A percentile compares a stretch with the other conserved stretches of the same genome.
phyloP scores from a whole-genome alignment of 2,797 vertebrate species.

The Lacerta viridis region DNA sequence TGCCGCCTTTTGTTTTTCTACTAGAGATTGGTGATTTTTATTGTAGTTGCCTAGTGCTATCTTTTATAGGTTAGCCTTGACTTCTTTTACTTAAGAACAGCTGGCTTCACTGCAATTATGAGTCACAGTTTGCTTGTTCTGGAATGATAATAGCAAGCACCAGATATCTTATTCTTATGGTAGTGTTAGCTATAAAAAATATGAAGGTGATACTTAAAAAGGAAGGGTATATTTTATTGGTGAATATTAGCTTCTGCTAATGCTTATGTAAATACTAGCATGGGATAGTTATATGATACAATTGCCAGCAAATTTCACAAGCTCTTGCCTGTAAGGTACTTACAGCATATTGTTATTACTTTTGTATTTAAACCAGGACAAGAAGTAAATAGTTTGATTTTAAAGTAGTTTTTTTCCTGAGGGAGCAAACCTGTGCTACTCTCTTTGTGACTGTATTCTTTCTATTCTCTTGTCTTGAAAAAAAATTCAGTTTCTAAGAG shows the following conservation, averaged over 20 bases:
- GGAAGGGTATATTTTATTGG: slow-evolving; percentile 6
- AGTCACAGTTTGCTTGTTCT: slow-evolving; percentile 39
- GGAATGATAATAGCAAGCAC: slow-evolving; percentile 27
- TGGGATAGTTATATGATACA: background rate
- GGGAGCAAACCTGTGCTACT: background rate
- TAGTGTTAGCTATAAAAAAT: background rate
- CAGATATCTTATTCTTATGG: slow-evolving; percentile 25
- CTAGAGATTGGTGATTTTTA: background rate
- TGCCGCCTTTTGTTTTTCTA: slow-evolving; percentile 3
- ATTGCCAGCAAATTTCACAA: background rate
- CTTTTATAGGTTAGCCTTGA: slow-evolving; percentile 32
- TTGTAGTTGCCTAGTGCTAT: background rate
- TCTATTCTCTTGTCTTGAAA: background rate
- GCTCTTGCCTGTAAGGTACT: background rate
- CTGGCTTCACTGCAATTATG: slow-evolving; percentile 47
- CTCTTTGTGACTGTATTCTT: background rate
- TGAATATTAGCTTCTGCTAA: background rate
- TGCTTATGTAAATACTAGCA: background rate
- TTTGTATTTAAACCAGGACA: background rate
- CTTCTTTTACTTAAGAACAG: slow-evolving; percentile 23
- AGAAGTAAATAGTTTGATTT: slow-evolving; percentile 1
- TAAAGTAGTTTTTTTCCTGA: background rate
- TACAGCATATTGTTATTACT: background rate
- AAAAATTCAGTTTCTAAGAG: background rate
- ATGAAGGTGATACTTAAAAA: background rate